These are phyloP conservation scores for Tortrix viridana DNA, from an alignment of 2,888 invertebrate genomes.

Conservation along the genomic window DNA sequence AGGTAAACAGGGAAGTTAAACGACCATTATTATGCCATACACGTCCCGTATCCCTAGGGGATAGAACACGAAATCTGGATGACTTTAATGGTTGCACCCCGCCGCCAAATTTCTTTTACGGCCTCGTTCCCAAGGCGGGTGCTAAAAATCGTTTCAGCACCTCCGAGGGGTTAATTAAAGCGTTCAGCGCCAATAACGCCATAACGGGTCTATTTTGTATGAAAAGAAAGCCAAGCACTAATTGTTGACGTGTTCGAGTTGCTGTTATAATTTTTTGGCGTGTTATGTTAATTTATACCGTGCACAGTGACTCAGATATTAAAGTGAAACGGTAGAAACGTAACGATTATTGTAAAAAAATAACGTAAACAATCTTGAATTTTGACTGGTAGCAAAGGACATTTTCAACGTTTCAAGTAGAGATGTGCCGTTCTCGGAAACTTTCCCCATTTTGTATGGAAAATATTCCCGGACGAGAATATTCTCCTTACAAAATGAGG, in stretches of 20 bases:
- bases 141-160: conserved; percentile 34
- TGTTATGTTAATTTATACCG: conserved; percentile 35
- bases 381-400: not conserved
- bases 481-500: too few relatives aligned
- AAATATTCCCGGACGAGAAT: too few relatives aligned
- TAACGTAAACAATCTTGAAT: not conserved
- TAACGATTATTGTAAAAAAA: too few relatives aligned
- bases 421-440: too few relatives aligned
- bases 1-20: conserved; percentile 32
- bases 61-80: conserved; percentile 34
- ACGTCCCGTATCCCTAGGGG: conserved; percentile 29
- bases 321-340: too few relatives aligned
- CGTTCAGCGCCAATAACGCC: too few relatives aligned
- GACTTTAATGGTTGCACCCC: conserved; percentile 32
- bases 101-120: conserved; percentile 38
- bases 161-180: conserved; percentile 25
- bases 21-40: conserved; percentile 34
- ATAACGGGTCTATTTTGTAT: too few relatives aligned
- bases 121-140: conserved; percentile 27
- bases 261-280: conserved; percentile 25
- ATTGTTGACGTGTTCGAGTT: conserved; percentile 13
- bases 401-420: too few relatives aligned
- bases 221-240: too few relatives aligned
- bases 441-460: too few relatives aligned
- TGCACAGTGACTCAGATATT: conserved; percentile 28